Percentiles rank a stretch among this genome's conserved stretches.
Conservation (phyloP, 2,113 vertebrate species). For the Nyctibius bracteatus region DNA sequence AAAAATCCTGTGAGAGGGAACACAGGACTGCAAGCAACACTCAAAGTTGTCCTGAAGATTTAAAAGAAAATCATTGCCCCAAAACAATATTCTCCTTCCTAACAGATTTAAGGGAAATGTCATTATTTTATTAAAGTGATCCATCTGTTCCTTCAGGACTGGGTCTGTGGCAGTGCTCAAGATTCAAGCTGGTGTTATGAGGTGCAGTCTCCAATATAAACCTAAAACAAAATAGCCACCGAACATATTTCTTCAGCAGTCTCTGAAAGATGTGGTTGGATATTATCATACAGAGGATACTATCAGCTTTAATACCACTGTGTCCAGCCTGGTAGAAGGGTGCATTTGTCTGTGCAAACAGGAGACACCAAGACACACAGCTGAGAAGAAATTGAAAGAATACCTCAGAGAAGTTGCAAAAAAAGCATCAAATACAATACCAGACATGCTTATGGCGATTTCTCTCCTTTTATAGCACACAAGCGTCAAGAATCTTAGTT, state of each 20-base stretch:
- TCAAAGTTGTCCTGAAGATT: not conserved
- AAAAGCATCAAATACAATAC: not conserved
- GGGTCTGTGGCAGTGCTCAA: not conserved
- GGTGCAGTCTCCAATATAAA: not conserved
- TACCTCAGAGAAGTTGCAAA: not conserved
- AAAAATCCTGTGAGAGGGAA: conserved; percentile 13
- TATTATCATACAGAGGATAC: not conserved
- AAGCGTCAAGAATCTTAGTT: not conserved
- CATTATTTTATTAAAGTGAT: conserved; percentile 49
- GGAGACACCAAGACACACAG: not conserved
- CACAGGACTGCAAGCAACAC: not conserved
- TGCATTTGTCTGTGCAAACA: not conserved
- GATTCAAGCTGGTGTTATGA: not conserved
- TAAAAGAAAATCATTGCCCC: not conserved
- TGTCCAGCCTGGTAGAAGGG: not conserved
- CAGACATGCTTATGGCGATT: not conserved
- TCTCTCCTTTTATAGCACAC: not conserved
- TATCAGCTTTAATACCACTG: not conserved
- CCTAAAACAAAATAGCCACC: not conserved
- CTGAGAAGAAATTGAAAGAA: not conserved
- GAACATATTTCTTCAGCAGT: not conserved
- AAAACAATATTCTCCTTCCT: conserved; percentile 20
- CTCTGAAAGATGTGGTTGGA: not conserved
- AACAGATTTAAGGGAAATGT: conserved; percentile 35
- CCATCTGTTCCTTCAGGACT: not conserved